phyloP scores from a whole-genome alignment of 2,113 vertebrate genomes.

The Eulacestoma nigropectus region DNA sequence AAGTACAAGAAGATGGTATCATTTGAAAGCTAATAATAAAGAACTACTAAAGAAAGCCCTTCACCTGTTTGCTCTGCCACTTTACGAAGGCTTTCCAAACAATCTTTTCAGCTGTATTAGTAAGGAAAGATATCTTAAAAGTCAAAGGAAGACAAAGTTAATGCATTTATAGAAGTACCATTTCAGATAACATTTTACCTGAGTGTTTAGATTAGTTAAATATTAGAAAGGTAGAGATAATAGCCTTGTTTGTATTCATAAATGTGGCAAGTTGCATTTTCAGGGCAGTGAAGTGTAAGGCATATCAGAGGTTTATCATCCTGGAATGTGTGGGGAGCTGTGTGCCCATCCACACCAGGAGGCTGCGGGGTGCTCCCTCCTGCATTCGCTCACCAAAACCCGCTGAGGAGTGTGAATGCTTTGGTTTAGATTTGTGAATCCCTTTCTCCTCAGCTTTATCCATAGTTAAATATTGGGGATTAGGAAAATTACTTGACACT shows the following conservation, averaged over 20 bases:
- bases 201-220: conserved; percentile 87
- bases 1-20: conserved; percentile 79
- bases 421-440: background rate
- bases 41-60: conserved; percentile 74
- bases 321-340: conserved; percentile 51
- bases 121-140: conserved; percentile 76
- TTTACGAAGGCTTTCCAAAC: conserved; percentile 80
- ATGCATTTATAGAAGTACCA: conserved; percentile 78
- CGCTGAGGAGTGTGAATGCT: fast-evolving
- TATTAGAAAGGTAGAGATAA: conserved; percentile 85
- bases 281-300: conserved; percentile 69
- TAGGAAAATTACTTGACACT: background rate
- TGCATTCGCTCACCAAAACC: background rate
- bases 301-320: conserved; percentile 69
- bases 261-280: conserved; percentile 73
- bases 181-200: conserved; percentile 85
- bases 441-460: background rate
- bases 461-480: background rate
- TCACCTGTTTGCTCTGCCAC: conserved; percentile 78
- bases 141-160: conserved; percentile 82
- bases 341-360: background rate
- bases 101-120: conserved; percentile 77
- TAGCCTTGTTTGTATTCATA: conserved; percentile 75
- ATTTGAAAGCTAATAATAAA: conserved; percentile 72
- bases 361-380: background rate